Conservation (phyloP, 2,797 vertebrate genomes). For the Amblyraja radiata region DNA sequence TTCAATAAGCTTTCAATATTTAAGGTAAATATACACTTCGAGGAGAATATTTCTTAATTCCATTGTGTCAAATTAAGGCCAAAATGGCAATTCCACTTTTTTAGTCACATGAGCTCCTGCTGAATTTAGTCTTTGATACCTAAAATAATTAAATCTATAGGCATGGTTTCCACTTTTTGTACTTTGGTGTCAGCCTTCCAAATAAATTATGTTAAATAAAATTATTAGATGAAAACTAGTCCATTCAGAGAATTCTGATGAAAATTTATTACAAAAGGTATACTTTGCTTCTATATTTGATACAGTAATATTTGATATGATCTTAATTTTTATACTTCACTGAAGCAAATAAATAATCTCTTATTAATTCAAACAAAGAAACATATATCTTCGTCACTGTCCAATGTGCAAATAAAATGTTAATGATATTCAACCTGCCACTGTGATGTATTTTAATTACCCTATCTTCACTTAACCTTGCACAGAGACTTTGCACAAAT, state of each 20-base stretch:
- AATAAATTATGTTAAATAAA: background rate
- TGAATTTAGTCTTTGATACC: background rate
- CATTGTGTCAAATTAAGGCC: background rate
- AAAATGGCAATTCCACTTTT: background rate
- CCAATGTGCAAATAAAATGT: background rate
- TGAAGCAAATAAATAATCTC: background rate
- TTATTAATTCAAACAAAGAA: background rate
- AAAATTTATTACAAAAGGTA: background rate
- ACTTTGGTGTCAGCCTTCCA: background rate
- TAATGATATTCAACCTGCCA: background rate
- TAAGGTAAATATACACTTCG: background rate
- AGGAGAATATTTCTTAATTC: conserved; percentile 17
- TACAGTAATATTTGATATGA: conserved; percentile 34
- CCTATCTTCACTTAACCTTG: background rate
- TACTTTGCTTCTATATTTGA: background rate
- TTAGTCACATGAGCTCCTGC: background rate
- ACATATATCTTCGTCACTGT: background rate
- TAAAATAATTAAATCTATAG: background rate
- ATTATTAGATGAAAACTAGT: background rate
- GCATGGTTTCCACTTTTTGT: background rate
- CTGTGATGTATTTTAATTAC: background rate
- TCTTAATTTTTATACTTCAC: conserved; percentile 41
- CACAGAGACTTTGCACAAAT: background rate
- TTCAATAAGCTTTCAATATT: background rate
- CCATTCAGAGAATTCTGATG: background rate